phyloP scores from a whole-genome alignment of 2,797 vertebrate species.

The Lophius americanus region DNA sequence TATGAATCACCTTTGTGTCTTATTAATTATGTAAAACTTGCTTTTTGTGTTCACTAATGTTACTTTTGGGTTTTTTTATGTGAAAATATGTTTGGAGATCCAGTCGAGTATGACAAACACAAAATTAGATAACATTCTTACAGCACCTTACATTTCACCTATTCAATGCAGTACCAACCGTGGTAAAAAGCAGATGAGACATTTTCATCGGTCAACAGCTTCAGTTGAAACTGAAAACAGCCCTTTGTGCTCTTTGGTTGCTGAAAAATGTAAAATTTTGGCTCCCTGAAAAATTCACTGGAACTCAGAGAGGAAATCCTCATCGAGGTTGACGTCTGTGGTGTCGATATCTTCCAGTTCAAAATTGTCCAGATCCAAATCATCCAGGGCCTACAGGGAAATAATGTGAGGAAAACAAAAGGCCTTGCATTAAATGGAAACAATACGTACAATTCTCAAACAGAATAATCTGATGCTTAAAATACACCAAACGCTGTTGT shows the following conservation, averaged over 20 bases:
- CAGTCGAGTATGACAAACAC: no score
- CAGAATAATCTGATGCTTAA: no score
- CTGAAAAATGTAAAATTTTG: not conserved
- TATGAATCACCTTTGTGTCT: no score
- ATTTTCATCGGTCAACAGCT: not conserved
- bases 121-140: no score
- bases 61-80: no score
- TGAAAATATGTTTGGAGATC: no score
- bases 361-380: conserved; percentile 92
- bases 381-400: conserved; percentile 77
- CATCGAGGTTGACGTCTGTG: conserved; percentile 91
- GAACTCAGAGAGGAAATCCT: conserved; percentile 88
- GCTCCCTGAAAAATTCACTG: conserved; percentile 41
- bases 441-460: no score
- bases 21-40: no score
- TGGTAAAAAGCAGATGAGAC: not conserved
- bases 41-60: no score
- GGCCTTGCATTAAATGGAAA: not conserved
- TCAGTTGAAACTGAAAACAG: not conserved
- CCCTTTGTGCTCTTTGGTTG: conserved; percentile 39
- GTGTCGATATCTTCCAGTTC: conserved; percentile 93
- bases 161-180: not conserved
- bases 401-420: not conserved
- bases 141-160: no score
- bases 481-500: rapidly evolving